These are phyloP conservation scores for Tokudaia muenninki DNA, from an alignment of 2,797 vertebrate genomes.

Conservation along the genomic window DNA sequence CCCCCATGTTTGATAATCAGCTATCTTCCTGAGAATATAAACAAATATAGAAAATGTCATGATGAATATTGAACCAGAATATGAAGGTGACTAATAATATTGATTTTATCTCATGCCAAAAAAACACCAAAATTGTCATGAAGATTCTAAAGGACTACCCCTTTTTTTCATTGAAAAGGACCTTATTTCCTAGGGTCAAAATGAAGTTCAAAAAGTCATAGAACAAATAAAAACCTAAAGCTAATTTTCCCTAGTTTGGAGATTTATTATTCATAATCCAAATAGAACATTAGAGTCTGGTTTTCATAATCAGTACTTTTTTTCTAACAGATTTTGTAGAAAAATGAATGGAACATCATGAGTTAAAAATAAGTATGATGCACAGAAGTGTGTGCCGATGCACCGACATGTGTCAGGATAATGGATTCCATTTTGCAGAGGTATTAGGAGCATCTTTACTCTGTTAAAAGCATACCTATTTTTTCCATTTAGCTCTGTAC, in stretches of 20 bases:
- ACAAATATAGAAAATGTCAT: background rate
- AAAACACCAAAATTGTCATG: background rate
- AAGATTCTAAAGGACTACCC: background rate
- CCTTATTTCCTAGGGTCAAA: background rate
- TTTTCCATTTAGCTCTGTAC: background rate
- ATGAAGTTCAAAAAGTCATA: background rate
- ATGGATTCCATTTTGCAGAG: background rate
- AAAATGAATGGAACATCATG: background rate
- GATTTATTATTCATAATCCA: background rate
- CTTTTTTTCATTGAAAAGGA: background rate
- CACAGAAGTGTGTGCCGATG: background rate
- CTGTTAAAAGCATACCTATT: background rate
- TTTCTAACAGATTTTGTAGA: background rate
- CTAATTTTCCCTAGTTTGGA: background rate
- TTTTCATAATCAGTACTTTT: background rate
- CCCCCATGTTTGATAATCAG: background rate
- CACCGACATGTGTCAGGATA: background rate
- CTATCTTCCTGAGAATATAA: background rate
- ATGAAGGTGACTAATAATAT: background rate
- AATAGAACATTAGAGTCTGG: background rate
- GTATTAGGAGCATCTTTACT: background rate
- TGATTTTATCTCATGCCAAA: background rate
- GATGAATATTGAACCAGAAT: background rate
- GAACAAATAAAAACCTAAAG: background rate
- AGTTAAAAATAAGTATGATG: slow-evolving; percentile 10